phyloP scores from a whole-genome alignment of 1,140 invertebrate species.

The Hycleus phaleratus region DNA sequence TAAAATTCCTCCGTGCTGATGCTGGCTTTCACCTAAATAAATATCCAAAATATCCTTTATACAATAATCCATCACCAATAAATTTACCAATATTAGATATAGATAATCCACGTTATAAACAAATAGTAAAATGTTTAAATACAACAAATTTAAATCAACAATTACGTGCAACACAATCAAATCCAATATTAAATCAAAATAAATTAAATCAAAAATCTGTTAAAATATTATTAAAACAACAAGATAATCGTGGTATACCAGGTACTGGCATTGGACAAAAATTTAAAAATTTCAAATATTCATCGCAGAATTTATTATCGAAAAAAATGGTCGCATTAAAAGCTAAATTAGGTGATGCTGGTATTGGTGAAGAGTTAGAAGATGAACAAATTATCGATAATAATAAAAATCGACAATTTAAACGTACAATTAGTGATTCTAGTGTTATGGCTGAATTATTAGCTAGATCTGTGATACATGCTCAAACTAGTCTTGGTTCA shows the following conservation, averaged over 20 bases:
- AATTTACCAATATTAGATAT: conserved; percentile 1
- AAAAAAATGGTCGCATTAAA: conserved; percentile 45
- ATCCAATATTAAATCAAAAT: conserved; percentile 16
- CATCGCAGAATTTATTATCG: conserved; percentile 47
- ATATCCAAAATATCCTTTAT: conserved; percentile 7
- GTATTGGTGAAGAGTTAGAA: conserved; percentile 36
- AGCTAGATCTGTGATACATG: conserved; percentile 53
- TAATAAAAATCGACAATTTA: conserved; percentile 44
- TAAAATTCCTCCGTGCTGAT: conserved; percentile 37
- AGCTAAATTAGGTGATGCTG: conserved; percentile 38
- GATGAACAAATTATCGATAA: conserved; percentile 19
- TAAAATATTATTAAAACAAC: conserved; percentile 45
- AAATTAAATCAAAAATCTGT: conserved; percentile 37
- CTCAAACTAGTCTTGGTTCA: conserved; percentile 49
- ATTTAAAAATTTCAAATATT: conserved; percentile 47
- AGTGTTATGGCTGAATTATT: conserved; percentile 55
- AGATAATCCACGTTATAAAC: conserved; percentile 13
- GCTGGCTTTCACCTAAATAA: conserved; percentile 34
- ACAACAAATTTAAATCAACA: neutral
- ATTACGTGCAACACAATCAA: conserved; percentile 14
- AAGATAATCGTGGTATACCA: conserved; percentile 47
- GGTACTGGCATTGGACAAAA: conserved; percentile 45
- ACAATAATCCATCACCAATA: conserved; percentile 5
- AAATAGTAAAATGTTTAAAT: conserved; percentile 18
- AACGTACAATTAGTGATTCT: conserved; percentile 49